Conservation (phyloP, 2,113 vertebrate genomes). For the Paradoxurus hermaphroditus region DNA sequence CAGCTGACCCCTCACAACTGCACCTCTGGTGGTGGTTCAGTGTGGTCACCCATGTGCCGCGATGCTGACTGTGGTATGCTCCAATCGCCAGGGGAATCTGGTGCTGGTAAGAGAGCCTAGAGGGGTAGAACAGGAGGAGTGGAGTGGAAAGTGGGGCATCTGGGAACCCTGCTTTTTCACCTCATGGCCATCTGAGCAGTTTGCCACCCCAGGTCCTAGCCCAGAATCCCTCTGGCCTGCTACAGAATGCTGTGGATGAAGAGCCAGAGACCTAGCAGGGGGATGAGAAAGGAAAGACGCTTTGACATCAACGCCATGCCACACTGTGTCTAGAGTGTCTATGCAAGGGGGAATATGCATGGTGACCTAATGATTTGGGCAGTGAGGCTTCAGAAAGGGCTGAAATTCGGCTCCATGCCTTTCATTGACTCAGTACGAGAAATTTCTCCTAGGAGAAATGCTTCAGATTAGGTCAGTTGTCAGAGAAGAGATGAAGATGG, state of each 20-base stretch:
- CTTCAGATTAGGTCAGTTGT: not conserved
- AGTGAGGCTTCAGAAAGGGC: not conserved
- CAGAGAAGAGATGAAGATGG: too few species aligned
- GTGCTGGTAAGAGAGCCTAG: not conserved
- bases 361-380: not conserved
- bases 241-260: not conserved
- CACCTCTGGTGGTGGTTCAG: not conserved
- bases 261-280: not conserved
- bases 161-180: not conserved
- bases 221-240: not conserved
- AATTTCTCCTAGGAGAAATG: not conserved
- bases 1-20: not conserved
- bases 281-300: not conserved
- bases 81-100: not conserved
- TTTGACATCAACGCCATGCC: not conserved
- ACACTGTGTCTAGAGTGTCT: not conserved
- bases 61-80: not conserved
- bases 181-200: not conserved
- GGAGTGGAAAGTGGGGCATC: not conserved
- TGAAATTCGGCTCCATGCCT: not conserved
- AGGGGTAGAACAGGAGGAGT: not conserved
- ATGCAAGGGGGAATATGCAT: too few species aligned
- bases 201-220: not conserved
- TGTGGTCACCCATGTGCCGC: not conserved
- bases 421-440: not conserved